These are phyloP conservation scores for Halcyon leucocephala DNA, from an alignment of 2,797 vertebrate genomes.

Conservation along the genomic window DNA sequence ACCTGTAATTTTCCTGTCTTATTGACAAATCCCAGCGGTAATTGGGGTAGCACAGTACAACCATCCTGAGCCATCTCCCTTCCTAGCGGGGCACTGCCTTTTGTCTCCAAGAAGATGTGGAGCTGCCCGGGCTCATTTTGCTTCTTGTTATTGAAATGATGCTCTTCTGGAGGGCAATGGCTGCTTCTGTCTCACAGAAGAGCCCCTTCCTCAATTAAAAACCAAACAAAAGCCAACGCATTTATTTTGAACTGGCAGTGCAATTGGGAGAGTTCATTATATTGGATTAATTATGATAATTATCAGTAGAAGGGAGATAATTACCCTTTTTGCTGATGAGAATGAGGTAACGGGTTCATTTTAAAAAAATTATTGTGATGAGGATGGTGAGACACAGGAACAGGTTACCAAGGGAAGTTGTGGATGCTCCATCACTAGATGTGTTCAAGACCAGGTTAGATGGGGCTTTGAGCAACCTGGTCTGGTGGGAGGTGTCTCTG, in stretches of 20 bases:
- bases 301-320: slow-evolving; percentile 34
- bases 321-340: not conserved
- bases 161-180: not conserved
- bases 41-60: not conserved
- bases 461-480: not conserved
- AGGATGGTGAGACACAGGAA: not conserved
- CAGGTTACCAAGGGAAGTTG: not conserved
- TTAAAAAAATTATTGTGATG: not conserved
- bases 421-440: not conserved
- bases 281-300: slow-evolving; percentile 45
- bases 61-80: not conserved
- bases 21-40: not conserved
- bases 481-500: not conserved
- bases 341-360: not conserved
- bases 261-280: slow-evolving; percentile 32
- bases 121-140: fast-evolving
- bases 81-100: not conserved
- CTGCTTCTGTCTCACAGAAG: not conserved
- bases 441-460: not conserved
- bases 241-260: not conserved
- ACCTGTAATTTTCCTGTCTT: not conserved
- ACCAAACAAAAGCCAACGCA: not conserved
- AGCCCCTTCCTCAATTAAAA: slow-evolving; percentile 10
- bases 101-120: not conserved
- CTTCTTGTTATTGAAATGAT: not conserved